phyloP scores from a whole-genome alignment of 2,113 vertebrate genomes.

The Cyprinodon brontotheroides region DNA sequence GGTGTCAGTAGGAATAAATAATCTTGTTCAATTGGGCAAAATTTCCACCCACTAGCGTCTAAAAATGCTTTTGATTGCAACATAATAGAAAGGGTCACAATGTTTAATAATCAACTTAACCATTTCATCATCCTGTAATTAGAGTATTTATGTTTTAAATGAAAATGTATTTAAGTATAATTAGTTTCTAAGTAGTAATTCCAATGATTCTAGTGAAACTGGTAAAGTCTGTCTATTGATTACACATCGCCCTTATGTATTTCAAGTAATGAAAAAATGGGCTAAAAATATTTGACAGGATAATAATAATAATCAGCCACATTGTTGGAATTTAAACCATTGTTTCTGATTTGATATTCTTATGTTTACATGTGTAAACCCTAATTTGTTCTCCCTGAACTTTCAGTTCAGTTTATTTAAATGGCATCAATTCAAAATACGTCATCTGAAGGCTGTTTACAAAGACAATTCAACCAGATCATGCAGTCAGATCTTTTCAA shows the following conservation, averaged over 20 bases:
- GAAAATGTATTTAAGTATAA: too few relatives aligned
- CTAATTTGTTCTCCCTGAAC: too few relatives aligned
- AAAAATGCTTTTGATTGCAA: slow-evolving; percentile 44
- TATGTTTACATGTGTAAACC: not conserved
- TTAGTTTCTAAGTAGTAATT: too few relatives aligned
- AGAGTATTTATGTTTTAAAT: slow-evolving; percentile 42
- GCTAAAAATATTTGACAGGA: not conserved
- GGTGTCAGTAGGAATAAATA: slow-evolving; percentile 68
- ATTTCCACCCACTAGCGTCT: slow-evolving; percentile 32
- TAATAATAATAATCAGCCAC: not conserved
- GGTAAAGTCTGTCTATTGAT: too few relatives aligned
- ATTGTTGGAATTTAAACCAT: too few relatives aligned
- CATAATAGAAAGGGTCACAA: slow-evolving; percentile 68
- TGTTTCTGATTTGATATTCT: not conserved
- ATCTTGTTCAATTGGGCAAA: slow-evolving; percentile 55
- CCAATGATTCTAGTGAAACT: slow-evolving; percentile 11
- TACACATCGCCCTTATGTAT: not conserved
- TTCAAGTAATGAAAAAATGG: not conserved
- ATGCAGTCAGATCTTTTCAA: too few relatives aligned
- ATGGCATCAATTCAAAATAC: too few relatives aligned
- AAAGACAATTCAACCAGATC: too few relatives aligned
- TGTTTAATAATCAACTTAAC: slow-evolving; percentile 60
- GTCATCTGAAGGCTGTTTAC: too few relatives aligned
- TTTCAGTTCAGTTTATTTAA: too few relatives aligned
- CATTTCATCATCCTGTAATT: slow-evolving; percentile 60